Base-by-base conservation (phyloP, 1,140 invertebrate genomes). In the Hypsibius dujardini region DNA sequence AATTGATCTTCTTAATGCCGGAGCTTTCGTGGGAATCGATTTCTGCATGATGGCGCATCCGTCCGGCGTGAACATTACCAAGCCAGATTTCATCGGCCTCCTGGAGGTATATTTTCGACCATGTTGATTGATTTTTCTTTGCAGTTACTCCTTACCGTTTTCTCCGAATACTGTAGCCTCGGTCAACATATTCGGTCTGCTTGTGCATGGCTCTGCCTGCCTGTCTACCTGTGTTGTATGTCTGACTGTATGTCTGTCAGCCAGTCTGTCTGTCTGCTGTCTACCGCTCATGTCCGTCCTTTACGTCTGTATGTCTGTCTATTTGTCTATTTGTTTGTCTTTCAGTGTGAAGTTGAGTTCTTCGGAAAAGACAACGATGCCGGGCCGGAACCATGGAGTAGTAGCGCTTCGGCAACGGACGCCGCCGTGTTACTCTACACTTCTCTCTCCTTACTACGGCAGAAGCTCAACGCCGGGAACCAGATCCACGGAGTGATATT, bases 1-100 rank as follows among this genome's bases (percentile, higher is more conserved):
- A n/a, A 56, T 56, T n/a, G 50, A 56, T n/a, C 50, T 56, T n/a
- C n/a, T 56, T 12, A 56, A 12, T 7, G n/a, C 7, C 7, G 50
- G n/a, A 12, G 50, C 50, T 56, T 56, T 56, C 50, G 7, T n/a
- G 7, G 7, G 7, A n/a, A n/a, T 56, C 7, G 50, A 56, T n/a
- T 56, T 56, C n/a, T 56, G 50, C 50, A 56, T 56, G 50, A 56
- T 56, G 50, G 50, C n/a, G 7, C 50, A 56, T 56, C 50, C 50
- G n/a, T 56, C 7, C n/a, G 50, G 50, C 50, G 7, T 12, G 7
- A 56, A 56, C 50, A 56, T 56, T 12, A n/a, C 50, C n/a, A n/a
- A 56, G 50, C 50, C 50, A n/a, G 50, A 56, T 12, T 12, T 56
- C n/a, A 7, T 56, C n/a, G 50, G 50, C 7, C 50, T 56, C 7